These are phyloP conservation scores for Castor canadensis DNA, from an alignment of 2,113 vertebrate species.

Conservation along the genomic window DNA sequence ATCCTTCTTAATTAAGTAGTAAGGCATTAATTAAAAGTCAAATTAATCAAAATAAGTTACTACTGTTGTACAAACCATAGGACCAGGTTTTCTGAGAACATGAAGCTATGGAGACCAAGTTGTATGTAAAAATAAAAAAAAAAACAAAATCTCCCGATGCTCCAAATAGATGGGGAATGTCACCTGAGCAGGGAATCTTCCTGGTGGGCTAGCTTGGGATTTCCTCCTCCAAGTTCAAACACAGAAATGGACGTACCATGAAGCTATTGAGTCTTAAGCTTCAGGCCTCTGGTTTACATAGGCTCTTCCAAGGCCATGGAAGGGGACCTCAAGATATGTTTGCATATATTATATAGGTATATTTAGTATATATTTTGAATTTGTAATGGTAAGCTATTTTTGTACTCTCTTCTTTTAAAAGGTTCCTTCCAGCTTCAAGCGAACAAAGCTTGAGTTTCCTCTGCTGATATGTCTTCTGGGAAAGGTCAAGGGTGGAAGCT, in stretches of 20 bases:
- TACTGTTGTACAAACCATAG: background rate
- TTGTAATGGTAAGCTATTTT: background rate
- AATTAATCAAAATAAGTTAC: slow-evolving; percentile 66
- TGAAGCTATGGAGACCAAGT: background rate
- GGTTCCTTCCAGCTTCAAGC: background rate
- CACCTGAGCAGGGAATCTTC: background rate
- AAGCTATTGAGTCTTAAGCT: background rate
- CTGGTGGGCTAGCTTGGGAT: background rate
- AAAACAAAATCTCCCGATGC: too few species aligned
- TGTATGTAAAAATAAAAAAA: background rate
- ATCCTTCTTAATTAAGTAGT: slow-evolving; percentile 71
- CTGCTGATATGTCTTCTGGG: background rate
- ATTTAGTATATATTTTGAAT: background rate
- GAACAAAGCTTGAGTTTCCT: background rate
- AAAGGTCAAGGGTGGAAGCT: background rate
- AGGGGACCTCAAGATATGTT: background rate
- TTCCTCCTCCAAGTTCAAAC: background rate
- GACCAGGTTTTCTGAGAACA: slow-evolving; percentile 32
- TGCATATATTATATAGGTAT: background rate
- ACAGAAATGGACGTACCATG: background rate
- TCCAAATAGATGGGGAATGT: background rate
- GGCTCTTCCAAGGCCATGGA: background rate
- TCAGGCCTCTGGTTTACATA: background rate
- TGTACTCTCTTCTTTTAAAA: background rate
- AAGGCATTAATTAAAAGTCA: slow-evolving; percentile 67